Base-by-base conservation (phyloP, 2,113 vertebrate species). In the Tyrannus savana region DNA sequence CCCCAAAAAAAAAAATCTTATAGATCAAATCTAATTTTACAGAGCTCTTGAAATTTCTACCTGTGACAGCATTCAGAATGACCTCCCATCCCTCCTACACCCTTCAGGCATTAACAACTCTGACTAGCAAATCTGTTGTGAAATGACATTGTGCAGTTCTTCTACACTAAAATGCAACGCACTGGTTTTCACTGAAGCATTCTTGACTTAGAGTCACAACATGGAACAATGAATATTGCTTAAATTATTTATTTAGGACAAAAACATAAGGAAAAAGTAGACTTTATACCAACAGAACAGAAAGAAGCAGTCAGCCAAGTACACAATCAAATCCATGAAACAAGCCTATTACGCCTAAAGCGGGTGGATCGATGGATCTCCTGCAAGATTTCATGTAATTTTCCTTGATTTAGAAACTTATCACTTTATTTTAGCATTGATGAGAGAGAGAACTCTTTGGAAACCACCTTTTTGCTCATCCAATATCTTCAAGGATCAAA, bases 181-280 rank as follows among this genome's bases (percentile, higher is more conserved):
- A 31, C 28, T 53, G 22, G 28, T 66, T 72, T 86, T 77, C 84
- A 86, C 39, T 14, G 3, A 67, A 89, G 50, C 50, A 55, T 76
- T 73, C 64, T 53, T 81, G 72, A 88, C 58, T 49, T 55, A 49
- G 8, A 72, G 16, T 84, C 68, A 69, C 58, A 92, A 42, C 53
- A 77, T 73, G 73, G 63, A 76, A 86, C 73, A 89, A 55, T 50
- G 39, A 76, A 72, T 76, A 68, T 59, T 60, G 27, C 50, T 91
- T 87, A 47, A 68, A 87, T 94, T 84, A 91, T 93, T 93, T 93
- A 80, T 93, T 81, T 81, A 84, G 52, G 41, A 62, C 25, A 74
- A 91, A 95, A 84, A 25, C 42, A 31, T 53, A 59, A 46, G 55
- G 68, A 83, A 19, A 74, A 89, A 80, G 69, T 7, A 60, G 49